Evolutionary conservation across 2,888 invertebrate species (phyloP), one percentile per base, ranked within the genome.

Genomic region (Mamestra brassicae): DNA sequence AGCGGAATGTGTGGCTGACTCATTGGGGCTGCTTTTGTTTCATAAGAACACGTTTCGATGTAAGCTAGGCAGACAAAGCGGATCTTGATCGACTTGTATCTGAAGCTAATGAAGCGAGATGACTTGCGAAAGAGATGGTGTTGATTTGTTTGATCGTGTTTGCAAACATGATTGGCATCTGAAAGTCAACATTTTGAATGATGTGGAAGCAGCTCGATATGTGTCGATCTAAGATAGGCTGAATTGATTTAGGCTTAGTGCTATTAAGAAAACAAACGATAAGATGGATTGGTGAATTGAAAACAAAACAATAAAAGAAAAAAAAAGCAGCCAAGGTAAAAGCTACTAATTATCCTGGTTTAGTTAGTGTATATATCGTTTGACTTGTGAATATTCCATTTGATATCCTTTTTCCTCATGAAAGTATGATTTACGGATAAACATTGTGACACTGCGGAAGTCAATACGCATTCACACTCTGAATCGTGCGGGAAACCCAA

Each of bases 1-100:
- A 62, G 83, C 76, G 85, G 87, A 79, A 86, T 81, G 81, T 64
- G 52, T 26, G 69, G 6, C 70, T 76, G 83, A 75, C 69, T 85
- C 81, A 85, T 73, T 61, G 62, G 42, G 42, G 54, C 54, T 38
- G 81, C 81, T 83, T 85, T 85, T 84, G 84, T 85, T 85, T 82
- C 76, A 73, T 84, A 84, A 85, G 66, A 81, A 80, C 84, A 62
- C 55, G 77, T 82, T 80, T 70, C 58, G 52, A 68, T 68, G 62
- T 68, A 5, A 65, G 64, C 80, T 63, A 75, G 76, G 58, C 66
- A 71, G 71, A 83, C 76, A 52, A 75, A 84, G 73, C 72, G 73
- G 64, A 79, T 84, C 68, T 69, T 66, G 79, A 84, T 84, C 67
- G 77, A 69, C 65, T 36, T 38, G 42, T 60, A 81, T 65, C 61